These are phyloP conservation scores for Polietes domitor DNA, from an alignment of 2,888 invertebrate genomes.

Conservation along the genomic window DNA sequence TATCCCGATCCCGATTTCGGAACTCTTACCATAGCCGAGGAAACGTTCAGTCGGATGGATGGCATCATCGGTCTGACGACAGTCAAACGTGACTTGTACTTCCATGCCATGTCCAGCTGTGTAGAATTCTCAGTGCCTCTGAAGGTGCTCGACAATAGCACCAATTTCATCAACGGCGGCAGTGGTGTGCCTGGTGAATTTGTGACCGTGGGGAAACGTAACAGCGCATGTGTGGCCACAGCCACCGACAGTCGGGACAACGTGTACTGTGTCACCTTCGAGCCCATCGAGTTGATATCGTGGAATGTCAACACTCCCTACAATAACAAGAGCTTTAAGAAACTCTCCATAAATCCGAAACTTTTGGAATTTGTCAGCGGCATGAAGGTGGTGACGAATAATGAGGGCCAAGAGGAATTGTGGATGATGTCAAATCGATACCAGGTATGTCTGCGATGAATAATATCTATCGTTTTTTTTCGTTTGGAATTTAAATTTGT, in stretches of 20 bases:
- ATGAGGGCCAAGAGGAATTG: constrained; percentile 83
- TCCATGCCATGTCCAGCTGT: constrained; percentile 85
- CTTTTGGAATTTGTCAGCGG: constrained; percentile 88
- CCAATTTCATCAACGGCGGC: constrained; percentile 79
- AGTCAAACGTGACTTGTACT: constrained; percentile 81
- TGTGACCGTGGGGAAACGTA: constrained; percentile 82
- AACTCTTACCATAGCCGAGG: constrained; percentile 83
- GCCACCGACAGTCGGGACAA: constrained; percentile 82
- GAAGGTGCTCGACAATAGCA: constrained; percentile 82
- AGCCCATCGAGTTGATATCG: constrained; percentile 86
- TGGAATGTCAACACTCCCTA: constrained; percentile 87
- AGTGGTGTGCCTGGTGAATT: constrained; percentile 82
- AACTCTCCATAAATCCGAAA: constrained; percentile 82
- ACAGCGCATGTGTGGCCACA: constrained; percentile 87
- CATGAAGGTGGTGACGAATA: constrained; percentile 85
- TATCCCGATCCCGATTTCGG: constrained; percentile 84
- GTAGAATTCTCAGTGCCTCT: constrained; percentile 84
- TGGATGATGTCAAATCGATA: constrained; percentile 87
- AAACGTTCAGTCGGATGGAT: constrained; percentile 85
- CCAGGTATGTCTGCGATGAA: constrained; percentile 80
- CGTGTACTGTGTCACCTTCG: constrained; percentile 84
- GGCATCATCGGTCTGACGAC: constrained; percentile 84
- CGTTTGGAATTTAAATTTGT: background rate
- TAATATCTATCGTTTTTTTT: background rate
- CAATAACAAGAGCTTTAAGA: constrained; percentile 82